A percentile compares a stretch with the other conserved stretches of the same genome.
Evolutionary conservation across 2,113 vertebrate species (phyloP).

Genomic region (Gopherus flavomarginatus): DNA sequence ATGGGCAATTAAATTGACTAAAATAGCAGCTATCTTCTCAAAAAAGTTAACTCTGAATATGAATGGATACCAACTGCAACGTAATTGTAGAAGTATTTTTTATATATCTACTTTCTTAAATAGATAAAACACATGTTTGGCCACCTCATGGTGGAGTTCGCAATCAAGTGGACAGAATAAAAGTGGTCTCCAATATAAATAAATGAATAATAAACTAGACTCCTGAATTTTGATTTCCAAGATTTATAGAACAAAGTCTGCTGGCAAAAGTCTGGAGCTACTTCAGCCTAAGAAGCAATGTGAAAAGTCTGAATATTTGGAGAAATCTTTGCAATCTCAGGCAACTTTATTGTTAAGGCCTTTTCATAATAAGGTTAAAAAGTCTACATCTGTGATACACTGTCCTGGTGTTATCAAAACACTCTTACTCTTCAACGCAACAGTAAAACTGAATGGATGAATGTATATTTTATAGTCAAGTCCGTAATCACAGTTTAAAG

Average conservation of each 20-base stretch:
- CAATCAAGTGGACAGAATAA: not conserved
- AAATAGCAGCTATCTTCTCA: not conserved
- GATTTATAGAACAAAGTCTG: not conserved
- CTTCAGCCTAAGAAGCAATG: not conserved
- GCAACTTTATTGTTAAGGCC: not conserved
- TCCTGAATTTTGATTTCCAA: not conserved
- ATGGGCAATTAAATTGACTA: not conserved
- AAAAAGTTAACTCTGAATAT: not conserved
- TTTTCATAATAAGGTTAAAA: not conserved
- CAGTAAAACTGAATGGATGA: not conserved
- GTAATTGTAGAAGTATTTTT: not conserved
- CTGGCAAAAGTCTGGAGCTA: not conserved
- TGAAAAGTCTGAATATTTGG: not conserved
- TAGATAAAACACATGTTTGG: not conserved
- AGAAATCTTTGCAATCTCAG: not conserved
- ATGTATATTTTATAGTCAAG: not conserved
- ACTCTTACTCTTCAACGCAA: not conserved
- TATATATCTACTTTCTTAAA: not conserved
- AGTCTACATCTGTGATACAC: rapidly evolving
- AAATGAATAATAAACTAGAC: not conserved
- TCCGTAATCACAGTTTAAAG: not conserved
- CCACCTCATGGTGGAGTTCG: not conserved
- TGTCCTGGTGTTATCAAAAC: not conserved
- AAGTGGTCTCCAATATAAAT: not conserved
- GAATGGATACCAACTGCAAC: not conserved